Percentiles rank a stretch among this genome's conserved stretches.
phyloP scores from a whole-genome alignment of 2,113 vertebrate genomes.

The Empidonax alnorum region DNA sequence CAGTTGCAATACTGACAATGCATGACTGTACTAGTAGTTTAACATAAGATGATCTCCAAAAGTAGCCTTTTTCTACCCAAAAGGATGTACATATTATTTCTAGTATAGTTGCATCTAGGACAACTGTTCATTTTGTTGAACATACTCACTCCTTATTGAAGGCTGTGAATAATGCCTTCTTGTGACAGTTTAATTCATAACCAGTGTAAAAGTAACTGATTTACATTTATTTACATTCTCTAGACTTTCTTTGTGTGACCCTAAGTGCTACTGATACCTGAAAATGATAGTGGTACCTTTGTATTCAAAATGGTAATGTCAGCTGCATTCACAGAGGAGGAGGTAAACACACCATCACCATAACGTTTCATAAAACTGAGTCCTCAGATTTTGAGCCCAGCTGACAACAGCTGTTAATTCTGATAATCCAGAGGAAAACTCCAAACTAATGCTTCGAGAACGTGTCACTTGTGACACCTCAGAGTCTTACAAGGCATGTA shows the following conservation, averaged over 20 bases:
- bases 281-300: not conserved
- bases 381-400: not conserved
- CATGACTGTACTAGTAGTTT: not conserved
- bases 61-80: not conserved
- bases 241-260: not conserved
- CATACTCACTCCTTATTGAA: not conserved
- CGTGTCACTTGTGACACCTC: fast-evolving
- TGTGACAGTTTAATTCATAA: not conserved
- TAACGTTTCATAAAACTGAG: not conserved
- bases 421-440: not conserved
- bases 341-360: not conserved
- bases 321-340: not conserved
- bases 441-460: not conserved
- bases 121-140: not conserved
- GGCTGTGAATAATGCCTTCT: not conserved
- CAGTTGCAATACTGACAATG: not conserved
- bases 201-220: not conserved
- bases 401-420: not conserved
- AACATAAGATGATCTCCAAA: not conserved
- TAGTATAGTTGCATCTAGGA: not conserved
- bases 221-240: not conserved
- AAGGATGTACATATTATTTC: not conserved
- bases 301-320: not conserved
- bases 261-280: not conserved
- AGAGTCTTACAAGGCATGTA: not conserved